These are phyloP conservation scores for Seira ritae DNA, from an alignment of 2,888 invertebrate species.

Conservation along the genomic window DNA sequence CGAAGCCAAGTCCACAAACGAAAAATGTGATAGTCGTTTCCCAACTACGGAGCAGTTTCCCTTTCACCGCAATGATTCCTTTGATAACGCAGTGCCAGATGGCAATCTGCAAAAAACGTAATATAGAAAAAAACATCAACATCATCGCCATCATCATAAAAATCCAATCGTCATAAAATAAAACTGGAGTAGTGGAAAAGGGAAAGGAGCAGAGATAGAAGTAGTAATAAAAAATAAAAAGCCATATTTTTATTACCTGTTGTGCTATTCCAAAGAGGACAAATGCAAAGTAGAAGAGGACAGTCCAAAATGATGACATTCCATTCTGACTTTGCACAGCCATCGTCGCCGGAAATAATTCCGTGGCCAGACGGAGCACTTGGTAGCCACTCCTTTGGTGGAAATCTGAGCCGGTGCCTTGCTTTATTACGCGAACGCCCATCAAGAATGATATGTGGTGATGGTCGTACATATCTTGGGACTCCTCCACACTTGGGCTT, in stretches of 20 bases:
- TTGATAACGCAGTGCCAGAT: constrained; percentile 95
- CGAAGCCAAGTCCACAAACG: constrained; percentile 88
- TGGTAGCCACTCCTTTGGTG: constrained; percentile 79
- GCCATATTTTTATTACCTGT: constrained; percentile 77
- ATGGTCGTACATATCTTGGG: constrained; percentile 81
- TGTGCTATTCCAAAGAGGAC: constrained; percentile 92
- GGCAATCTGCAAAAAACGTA: constrained; percentile 79
- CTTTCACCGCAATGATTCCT: constrained; percentile 87
- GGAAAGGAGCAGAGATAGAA: too few species aligned
- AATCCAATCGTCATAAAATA: too few species aligned
- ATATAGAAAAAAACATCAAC: constrained; percentile 17
- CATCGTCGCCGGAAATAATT: constrained; percentile 90
- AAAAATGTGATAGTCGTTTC: constrained; percentile 89
- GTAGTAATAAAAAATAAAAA: constrained; percentile 10
- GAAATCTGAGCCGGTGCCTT: constrained; percentile 75
- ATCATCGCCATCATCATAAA: too few species aligned
- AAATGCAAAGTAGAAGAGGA: constrained; percentile 88
- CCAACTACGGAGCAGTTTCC: constrained; percentile 84
- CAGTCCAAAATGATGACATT: constrained; percentile 92
- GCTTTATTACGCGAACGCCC: constrained; percentile 82
- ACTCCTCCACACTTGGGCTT: constrained; percentile 80
- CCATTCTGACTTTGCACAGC: constrained; percentile 85
- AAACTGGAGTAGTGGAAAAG: too few species aligned
- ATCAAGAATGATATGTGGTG: constrained; percentile 84
- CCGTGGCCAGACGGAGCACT: constrained; percentile 89